Evolutionary conservation across 2,888 invertebrate genomes (phyloP).

Genomic region (Dioctria linearis): DNA sequence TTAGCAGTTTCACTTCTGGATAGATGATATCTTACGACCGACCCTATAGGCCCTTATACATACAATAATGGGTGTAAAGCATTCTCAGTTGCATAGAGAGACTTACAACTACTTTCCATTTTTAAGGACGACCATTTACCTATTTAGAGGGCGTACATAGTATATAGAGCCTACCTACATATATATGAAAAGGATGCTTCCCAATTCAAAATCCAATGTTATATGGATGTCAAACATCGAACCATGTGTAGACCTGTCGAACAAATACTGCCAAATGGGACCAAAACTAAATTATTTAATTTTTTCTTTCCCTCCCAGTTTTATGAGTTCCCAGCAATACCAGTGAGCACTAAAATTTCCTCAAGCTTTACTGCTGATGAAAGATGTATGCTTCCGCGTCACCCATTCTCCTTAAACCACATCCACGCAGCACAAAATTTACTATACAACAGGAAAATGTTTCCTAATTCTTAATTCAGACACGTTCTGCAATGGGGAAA

Average conservation of each 20-base stretch:
- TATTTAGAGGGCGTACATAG: neutral
- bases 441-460: neutral
- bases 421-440: neutral
- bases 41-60: neutral
- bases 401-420: neutral
- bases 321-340: slow-evolving; percentile 26
- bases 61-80: neutral
- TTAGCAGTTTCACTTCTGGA: slow-evolving; percentile 10
- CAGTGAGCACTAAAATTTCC: slow-evolving; percentile 28
- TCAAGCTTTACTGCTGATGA: slow-evolving; percentile 9
- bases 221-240: slow-evolving; percentile 55
- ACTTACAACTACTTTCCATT: neutral
- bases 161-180: neutral
- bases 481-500: slow-evolving; percentile 39
- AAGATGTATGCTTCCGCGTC: slow-evolving; percentile 17
- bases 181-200: neutral
- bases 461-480: slow-evolving; percentile 47
- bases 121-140: neutral
- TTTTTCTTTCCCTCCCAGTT: slow-evolving; percentile 23
- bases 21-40: slow-evolving; percentile 18
- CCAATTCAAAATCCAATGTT: slow-evolving; percentile 11
- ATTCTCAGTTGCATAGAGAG: neutral
- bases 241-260: slow-evolving; percentile 19
- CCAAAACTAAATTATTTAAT: slow-evolving; percentile 48
- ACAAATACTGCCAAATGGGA: neutral